These are phyloP conservation scores for Pyrrhia umbra DNA, from an alignment of 2,888 invertebrate genomes.

Conservation along the genomic window DNA sequence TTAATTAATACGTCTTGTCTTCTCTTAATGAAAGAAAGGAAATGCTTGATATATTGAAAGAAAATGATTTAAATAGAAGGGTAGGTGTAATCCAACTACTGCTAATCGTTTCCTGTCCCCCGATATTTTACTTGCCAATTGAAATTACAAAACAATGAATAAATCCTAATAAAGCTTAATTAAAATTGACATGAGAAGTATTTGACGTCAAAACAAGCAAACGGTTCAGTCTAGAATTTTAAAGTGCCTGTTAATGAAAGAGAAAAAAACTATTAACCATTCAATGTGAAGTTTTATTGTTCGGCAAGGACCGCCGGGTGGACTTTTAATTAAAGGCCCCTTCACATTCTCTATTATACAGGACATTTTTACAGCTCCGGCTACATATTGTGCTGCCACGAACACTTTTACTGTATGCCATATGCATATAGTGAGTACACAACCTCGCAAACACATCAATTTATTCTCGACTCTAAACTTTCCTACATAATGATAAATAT, in stretches of 20 bases:
- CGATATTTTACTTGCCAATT: background rate
- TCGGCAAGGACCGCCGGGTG: slow-evolving; percentile 77
- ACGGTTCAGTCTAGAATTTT: slow-evolving; percentile 54
- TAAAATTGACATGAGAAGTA: slow-evolving; percentile 24
- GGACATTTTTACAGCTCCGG: slow-evolving; percentile 83
- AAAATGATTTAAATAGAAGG: too few relatives aligned
- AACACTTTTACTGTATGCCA: slow-evolving; percentile 41
- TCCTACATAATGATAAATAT: slow-evolving; percentile 9
- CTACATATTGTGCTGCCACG: slow-evolving; percentile 59
- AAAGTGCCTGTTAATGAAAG: slow-evolving; percentile 69
- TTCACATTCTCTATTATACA: slow-evolving; percentile 83
- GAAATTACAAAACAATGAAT: slow-evolving; percentile 1
- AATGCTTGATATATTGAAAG: too few relatives aligned
- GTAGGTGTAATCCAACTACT: too few relatives aligned
- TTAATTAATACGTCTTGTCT: too few relatives aligned
- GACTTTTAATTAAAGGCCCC: slow-evolving; percentile 88
- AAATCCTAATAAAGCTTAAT: slow-evolving; percentile 10
- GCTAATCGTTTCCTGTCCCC: too few relatives aligned
- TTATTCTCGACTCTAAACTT: slow-evolving; percentile 27
- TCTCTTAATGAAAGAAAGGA: too few relatives aligned
- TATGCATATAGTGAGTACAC: slow-evolving; percentile 35
- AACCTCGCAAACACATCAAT: slow-evolving; percentile 2
- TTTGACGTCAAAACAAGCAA: slow-evolving; percentile 42
- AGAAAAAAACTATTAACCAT: slow-evolving; percentile 75
- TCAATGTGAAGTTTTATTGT: slow-evolving; percentile 84